Evolutionary conservation across 2,113 vertebrate genomes (phyloP), one percentile per base, ranked within the genome.

Genomic region (Platichthys stellatus): DNA sequence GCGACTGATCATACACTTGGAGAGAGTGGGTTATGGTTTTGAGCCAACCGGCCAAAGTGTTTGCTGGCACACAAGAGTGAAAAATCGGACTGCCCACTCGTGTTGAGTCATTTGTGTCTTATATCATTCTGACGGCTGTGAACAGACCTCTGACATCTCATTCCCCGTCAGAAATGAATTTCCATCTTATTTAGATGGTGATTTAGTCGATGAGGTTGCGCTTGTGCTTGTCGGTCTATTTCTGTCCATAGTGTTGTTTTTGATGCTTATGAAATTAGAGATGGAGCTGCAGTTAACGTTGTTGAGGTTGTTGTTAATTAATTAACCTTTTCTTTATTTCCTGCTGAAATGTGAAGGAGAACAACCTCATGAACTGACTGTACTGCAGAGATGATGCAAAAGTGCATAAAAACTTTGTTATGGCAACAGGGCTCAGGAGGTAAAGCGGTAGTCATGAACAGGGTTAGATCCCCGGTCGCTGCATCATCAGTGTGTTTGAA

Each of bases 41-140:
- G 71, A 86, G 74, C 84, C 78, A 82, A 73, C 45, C 51, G 20
- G 74, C 72, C 82, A 65, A 82, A 77, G 69, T 74, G 72, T 85
- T 91, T 82, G 57, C 86, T 81, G 78, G 87, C 80, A 73, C 67
- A 71, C 51, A 21, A 59, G 76, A 89, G 86, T 76, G 79, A 84
- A 82, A 78, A 88, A 85, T 81, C 54, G 54, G 71, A 90, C 84
- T 79, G 78, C 83, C 84, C 74, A 78, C 82, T 90, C 73, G 14
- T 47, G 87, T 81, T 84, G 87, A 86, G 72, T 90, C 88, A 88
- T 79, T 82, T 85, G 56, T 60, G 77, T 79, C 74, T 88, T 83
- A 63, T 76, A 82, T 92, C 72, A 86, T 79, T 63, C 64, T 43
- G 82, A 79, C 47, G 72, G 81, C 82, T 68, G 58, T 58, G 43